Evolutionary conservation across 2,797 vertebrate genomes (phyloP).

Genomic region (Hapalemur alaotrensis): DNA sequence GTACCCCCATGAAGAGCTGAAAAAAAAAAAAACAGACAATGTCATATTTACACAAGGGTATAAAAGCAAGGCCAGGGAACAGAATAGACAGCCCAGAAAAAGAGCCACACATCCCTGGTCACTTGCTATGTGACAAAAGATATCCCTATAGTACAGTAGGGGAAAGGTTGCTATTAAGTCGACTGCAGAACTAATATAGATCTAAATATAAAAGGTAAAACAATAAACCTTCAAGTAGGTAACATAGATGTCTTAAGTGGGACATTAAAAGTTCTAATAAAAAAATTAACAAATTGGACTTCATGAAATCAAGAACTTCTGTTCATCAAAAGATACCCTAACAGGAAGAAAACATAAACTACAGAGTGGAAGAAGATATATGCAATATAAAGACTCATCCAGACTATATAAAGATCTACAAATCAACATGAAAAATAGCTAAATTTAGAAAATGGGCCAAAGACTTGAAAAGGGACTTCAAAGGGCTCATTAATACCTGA

Average conservation of each 20-base stretch:
- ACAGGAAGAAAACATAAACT: slow-evolving; percentile 4
- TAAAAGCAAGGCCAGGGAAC: neutral
- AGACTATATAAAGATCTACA: neutral
- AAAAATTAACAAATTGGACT: neutral
- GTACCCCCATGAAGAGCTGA: no score
- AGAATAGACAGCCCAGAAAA: neutral
- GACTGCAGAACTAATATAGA: neutral
- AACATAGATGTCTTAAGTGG: neutral
- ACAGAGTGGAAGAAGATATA: neutral
- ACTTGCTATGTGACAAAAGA: neutral
- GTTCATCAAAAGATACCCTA: neutral
- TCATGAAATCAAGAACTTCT: slow-evolving; percentile 26
- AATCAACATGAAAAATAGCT: neutral
- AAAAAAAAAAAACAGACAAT: neutral
- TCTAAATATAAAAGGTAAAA: neutral
- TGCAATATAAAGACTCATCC: neutral
- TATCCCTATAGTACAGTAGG: neutral
- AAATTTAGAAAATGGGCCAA: neutral
- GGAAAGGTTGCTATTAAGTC: neutral
- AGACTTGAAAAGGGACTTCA: neutral
- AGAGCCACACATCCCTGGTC: neutral
- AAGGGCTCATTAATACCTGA: neutral
- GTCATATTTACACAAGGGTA: neutral
- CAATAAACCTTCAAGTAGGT: slow-evolving; percentile 16
- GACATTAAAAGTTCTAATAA: neutral